These are phyloP conservation scores for Axea sp. DNA, from an alignment of 2,888 invertebrate species.

Conservation along the genomic window DNA sequence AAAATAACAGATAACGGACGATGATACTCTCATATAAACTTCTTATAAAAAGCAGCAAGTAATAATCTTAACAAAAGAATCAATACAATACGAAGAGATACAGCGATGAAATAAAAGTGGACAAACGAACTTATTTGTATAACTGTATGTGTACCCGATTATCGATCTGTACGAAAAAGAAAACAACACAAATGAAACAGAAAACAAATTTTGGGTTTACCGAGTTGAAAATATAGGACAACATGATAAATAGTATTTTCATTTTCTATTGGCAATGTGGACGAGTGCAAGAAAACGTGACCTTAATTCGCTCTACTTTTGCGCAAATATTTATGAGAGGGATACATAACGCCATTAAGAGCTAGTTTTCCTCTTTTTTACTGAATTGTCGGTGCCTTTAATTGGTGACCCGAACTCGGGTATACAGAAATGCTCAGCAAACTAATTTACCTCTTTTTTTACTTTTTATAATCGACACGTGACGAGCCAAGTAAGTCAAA, in stretches of 20 bases:
- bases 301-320: slow-evolving; percentile 55
- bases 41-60: slow-evolving; percentile 24
- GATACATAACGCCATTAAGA: slow-evolving; percentile 28
- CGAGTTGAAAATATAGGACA: slow-evolving; percentile 58
- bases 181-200: slow-evolving; percentile 46
- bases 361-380: slow-evolving; percentile 1
- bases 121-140: slow-evolving; percentile 40
- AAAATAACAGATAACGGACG: slow-evolving; percentile 35
- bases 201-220: slow-evolving; percentile 60
- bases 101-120: slow-evolving; percentile 40
- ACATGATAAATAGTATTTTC: slow-evolving; percentile 59
- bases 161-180: slow-evolving; percentile 38
- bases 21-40: slow-evolving; percentile 6
- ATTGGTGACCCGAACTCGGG: no score
- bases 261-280: slow-evolving; percentile 54
- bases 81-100: slow-evolving; percentile 23
- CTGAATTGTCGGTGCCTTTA: no score
- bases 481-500: no score
- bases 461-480: no score
- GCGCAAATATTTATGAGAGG: slow-evolving; percentile 42
- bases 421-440: no score
- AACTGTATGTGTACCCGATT: slow-evolving; percentile 19
- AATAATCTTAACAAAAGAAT: slow-evolving; percentile 48
- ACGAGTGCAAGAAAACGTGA: slow-evolving; percentile 53
- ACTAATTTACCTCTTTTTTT: no score